Evolutionary conservation across 2,797 vertebrate genomes (phyloP).

Genomic region (Ctenochaetus hawaiiensis): DNA sequence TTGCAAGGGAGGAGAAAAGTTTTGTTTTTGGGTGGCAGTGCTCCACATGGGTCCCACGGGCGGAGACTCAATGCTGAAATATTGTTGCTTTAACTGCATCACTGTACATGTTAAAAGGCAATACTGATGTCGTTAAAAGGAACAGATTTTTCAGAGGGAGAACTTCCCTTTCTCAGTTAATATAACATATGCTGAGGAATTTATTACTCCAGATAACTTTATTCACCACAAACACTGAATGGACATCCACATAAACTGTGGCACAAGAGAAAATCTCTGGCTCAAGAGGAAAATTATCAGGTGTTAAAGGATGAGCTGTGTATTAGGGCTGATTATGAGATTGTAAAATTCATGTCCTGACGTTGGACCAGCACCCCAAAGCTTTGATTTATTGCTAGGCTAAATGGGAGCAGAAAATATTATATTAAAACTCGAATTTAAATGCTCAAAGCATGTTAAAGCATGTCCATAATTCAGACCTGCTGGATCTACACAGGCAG

Average conservation of each 20-base stretch:
- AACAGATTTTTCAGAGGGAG: neutral
- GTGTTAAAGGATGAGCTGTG: conserved; percentile 18
- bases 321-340: conserved; percentile 33
- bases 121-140: neutral
- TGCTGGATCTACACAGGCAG: conserved; percentile 34
- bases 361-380: conserved; percentile 22
- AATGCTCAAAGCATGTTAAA: conserved; percentile 17
- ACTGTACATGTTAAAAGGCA: neutral
- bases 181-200: neutral
- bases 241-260: neutral
- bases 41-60: neutral
- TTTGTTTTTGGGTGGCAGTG: neutral
- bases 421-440: conserved; percentile 23
- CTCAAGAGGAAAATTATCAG: conserved; percentile 3
- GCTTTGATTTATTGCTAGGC: conserved; percentile 29
- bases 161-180: neutral
- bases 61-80: neutral
- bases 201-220: neutral
- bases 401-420: conserved; percentile 28
- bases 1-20: neutral
- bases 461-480: conserved; percentile 23
- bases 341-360: conserved; percentile 37
- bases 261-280: neutral
- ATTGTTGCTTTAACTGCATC: neutral
- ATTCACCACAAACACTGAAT: neutral